These are phyloP conservation scores for Periplaneta americana DNA, from an alignment of 1,140 invertebrate genomes.

Conservation along the genomic window DNA sequence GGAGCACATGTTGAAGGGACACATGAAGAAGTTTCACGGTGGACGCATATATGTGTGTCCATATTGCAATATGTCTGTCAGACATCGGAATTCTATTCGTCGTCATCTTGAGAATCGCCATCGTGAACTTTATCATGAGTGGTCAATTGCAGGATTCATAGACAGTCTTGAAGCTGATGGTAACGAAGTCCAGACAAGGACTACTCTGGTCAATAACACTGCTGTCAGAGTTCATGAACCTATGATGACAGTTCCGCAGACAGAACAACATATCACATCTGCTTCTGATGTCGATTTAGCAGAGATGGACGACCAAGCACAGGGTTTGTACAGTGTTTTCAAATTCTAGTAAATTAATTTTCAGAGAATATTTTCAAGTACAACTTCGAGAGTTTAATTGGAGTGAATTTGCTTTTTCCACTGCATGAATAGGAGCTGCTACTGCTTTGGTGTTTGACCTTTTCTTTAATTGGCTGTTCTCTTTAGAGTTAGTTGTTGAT, in stretches of 20 bases:
- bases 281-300: background rate
- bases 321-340: background rate
- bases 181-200: background rate
- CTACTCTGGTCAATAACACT: background rate
- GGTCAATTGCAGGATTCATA: background rate
- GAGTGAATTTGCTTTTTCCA: too few relatives aligned
- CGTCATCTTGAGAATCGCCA: background rate
- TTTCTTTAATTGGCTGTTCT: too few relatives aligned
- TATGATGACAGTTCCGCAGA: background rate
- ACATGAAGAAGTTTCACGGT: conserved; percentile 2
- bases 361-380: background rate
- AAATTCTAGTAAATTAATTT: background rate
- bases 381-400: too few relatives aligned
- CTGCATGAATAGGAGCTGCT: too few relatives aligned
- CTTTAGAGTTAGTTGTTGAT: too few relatives aligned
- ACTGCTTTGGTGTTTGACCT: too few relatives aligned
- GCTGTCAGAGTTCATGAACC: too few relatives aligned
- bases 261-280: background rate
- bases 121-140: background rate
- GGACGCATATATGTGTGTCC: background rate
- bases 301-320: background rate
- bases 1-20: conserved; percentile 3
- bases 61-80: conserved; percentile 1
- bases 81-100: conserved; percentile 3
- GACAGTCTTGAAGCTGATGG: background rate